Conservation (phyloP, 2,113 vertebrate genomes). For the Danio rerio region DNA sequence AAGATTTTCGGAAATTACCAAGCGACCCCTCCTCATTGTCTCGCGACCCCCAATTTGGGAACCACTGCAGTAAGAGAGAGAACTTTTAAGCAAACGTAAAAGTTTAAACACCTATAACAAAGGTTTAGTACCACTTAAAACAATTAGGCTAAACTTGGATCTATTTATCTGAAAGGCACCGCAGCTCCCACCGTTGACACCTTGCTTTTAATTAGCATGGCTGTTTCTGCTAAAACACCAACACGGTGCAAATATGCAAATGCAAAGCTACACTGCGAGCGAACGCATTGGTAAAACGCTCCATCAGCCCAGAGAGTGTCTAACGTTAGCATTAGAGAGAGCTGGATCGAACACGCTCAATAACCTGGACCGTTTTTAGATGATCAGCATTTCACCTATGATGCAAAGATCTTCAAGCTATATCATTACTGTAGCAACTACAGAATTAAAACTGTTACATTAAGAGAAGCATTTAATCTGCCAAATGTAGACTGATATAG, state of each 20-base stretch:
- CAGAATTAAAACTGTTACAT: neutral
- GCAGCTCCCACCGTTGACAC: constrained; percentile 12
- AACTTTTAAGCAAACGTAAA: too few relatives aligned
- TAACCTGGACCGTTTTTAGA: constrained; percentile 29
- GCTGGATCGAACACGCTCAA: constrained; percentile 46
- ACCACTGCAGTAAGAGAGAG: too few relatives aligned
- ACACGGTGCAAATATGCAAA: constrained; percentile 9
- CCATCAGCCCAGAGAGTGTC: constrained; percentile 44
- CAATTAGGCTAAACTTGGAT: neutral
- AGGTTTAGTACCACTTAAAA: neutral
- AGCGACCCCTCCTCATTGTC: too few relatives aligned
- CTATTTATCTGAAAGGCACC: constrained; percentile 7
- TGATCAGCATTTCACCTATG: constrained; percentile 45
- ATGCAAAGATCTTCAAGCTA: neutral
- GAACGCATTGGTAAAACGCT: constrained; percentile 20
- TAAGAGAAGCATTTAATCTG: too few relatives aligned
- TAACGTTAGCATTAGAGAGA: constrained; percentile 30
- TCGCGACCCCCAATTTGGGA: too few relatives aligned
- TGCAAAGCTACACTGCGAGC: neutral
- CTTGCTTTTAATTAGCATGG: constrained; percentile 19
- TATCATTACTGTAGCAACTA: neutral
- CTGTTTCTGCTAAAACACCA: constrained; percentile 25
- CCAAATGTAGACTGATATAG: too few relatives aligned
- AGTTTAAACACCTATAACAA: too few relatives aligned
- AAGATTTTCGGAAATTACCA: too few relatives aligned